Base-by-base conservation (phyloP, 2,888 invertebrate genomes). In the Lasioglossum leucozonium region DNA sequence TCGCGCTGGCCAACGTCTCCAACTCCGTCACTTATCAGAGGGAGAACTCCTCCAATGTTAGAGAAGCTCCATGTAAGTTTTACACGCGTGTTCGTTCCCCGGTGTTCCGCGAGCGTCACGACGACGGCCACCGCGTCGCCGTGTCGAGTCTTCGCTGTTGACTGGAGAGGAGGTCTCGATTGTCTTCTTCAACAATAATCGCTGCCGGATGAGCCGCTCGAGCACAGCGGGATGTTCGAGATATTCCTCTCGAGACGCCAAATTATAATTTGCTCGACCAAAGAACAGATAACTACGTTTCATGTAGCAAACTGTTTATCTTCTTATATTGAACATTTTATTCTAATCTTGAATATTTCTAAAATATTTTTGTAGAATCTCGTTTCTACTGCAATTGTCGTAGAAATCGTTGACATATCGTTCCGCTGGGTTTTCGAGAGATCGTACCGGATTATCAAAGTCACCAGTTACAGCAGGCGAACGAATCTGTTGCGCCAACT, bases 1-100 rank as follows among this genome's bases (percentile, higher is more conserved):
- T 98, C 91, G 97, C 97, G 80, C 96, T 97, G 95, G 97, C 98
- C 40, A 97, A 97, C 93, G 97, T 97, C 72, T 96, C 96, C 72
- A 96, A 96, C 93, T 96, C 97, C 26, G 96, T 96, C 84, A 96
- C 96, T 83, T 97, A 96, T 92, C 96, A 96, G 91, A 93, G 95
- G 86, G 95, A 95, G 90, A 95, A 94, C 80, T 94, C 94, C 71
- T 88, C 93, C 82, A 94, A 93, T 89, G 90, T 92, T 79, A 93
- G 94, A 87, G 94, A 95, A 82, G 92, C 91, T 84, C 93, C 94
- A 90, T 93, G 95, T 95, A 93, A 95, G 94, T 94, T n/a, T 89
- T 85, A 26, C 47, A 40, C 47, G 37, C 77, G 76, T 47, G 77
- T 69, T 74, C 58, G 40, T 69, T 40, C 8, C n/a, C 8, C n/a